Evolutionary conservation across 2,113 vertebrate species (phyloP).

Genomic region (Ptilonorhynchus violaceus): DNA sequence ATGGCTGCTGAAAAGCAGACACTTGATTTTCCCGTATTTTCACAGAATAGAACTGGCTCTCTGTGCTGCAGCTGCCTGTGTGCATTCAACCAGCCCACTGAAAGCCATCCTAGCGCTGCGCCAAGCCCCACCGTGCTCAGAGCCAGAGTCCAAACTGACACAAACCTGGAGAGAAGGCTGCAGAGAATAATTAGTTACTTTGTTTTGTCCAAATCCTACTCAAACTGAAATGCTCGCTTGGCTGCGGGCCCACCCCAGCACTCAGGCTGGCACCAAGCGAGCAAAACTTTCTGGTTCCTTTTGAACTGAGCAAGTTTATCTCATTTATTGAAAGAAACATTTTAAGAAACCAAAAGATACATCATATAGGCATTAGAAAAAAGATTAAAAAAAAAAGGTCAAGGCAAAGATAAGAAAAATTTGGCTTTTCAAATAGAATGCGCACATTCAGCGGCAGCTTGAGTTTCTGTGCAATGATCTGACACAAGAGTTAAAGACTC

Average conservation of each 20-base stretch:
- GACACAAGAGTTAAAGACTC: not conserved
- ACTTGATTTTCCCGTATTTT: not conserved
- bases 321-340: not conserved
- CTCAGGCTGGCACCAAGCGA: not conserved
- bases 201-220: not conserved
- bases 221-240: not conserved
- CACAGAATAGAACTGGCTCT: not conserved
- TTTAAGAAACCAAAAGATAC: not conserved
- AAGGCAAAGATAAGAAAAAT: not conserved
- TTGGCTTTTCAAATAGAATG: not conserved
- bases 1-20: not conserved
- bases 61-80: not conserved
- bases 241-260: not conserved
- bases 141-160: not conserved
- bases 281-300: not conserved
- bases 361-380: not conserved
- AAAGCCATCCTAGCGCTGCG: accelerated
- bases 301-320: not conserved
- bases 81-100: not conserved
- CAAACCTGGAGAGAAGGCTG: not conserved
- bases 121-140: not conserved
- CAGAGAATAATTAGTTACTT: not conserved
- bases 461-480: not conserved
- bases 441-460: accelerated
- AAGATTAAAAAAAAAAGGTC: not conserved